These are phyloP conservation scores for Hydrozoanthus gracilis DNA, from an alignment of 92 coral and sea anemone species.

Conservation along the genomic window DNA sequence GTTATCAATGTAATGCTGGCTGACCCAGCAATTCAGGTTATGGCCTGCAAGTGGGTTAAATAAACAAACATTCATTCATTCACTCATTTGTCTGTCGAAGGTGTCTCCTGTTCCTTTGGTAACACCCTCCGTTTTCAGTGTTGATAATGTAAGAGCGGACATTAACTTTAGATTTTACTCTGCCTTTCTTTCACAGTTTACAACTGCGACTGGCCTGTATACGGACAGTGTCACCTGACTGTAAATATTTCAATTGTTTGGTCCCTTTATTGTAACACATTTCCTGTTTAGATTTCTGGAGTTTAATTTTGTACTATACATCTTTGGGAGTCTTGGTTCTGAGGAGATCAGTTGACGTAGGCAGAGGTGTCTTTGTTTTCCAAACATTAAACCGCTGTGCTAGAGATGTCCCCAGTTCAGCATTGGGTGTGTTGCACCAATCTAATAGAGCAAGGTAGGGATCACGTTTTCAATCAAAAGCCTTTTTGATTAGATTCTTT, in stretches of 20 bases:
- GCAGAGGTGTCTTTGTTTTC: constrained; percentile 23
- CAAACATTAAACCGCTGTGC: constrained; percentile 32
- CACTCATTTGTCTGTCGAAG: no score
- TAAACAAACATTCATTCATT: no score
- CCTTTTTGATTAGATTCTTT: no score
- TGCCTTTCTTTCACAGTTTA: no score
- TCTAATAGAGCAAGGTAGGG: not conserved
- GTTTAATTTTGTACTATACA: not conserved
- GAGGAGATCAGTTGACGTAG: constrained; percentile 29
- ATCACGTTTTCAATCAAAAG: no score
- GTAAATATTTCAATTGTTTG: not conserved
- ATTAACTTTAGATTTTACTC: no score
- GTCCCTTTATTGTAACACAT: not conserved
- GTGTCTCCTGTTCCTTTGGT: no score
- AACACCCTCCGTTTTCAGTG: no score
- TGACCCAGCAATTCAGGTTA: no score
- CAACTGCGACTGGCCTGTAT: not conserved
- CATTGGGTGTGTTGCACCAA: not conserved
- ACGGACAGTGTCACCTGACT: not conserved
- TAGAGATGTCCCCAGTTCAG: not conserved
- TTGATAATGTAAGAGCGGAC: no score
- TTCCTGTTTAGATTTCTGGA: not conserved
- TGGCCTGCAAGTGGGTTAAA: no score
- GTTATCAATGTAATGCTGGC: no score
- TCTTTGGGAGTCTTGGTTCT: constrained; percentile 21